Conservation (phyloP, 2,888 invertebrate genomes). For the Frankliniella fusca region DNA sequence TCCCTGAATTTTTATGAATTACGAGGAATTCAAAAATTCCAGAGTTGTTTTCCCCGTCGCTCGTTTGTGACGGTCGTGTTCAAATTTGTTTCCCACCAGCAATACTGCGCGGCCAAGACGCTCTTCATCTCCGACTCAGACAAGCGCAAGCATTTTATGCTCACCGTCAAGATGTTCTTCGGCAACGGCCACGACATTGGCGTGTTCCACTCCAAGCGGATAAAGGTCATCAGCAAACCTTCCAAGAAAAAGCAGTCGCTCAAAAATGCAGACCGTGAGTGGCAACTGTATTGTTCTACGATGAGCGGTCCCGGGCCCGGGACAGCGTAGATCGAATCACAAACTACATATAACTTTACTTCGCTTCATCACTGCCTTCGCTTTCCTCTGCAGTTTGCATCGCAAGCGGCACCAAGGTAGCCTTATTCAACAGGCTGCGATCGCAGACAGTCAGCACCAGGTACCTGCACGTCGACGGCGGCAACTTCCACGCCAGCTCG, state of each 20-base stretch:
- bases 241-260: slow-evolving; percentile 99
- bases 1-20: too few relatives aligned
- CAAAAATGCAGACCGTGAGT: slow-evolving; percentile 84
- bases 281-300: not conserved
- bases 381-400: slow-evolving; percentile 65
- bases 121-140: slow-evolving; percentile 98
- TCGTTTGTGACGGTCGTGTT: too few relatives aligned
- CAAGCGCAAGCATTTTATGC: slow-evolving; percentile 98
- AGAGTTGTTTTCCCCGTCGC: too few relatives aligned
- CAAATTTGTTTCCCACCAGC: slow-evolving; percentile 55
- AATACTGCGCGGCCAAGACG: slow-evolving; percentile 99
- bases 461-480: slow-evolving; percentile 97
- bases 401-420: slow-evolving; percentile 98
- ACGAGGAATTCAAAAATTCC: too few relatives aligned
- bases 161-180: slow-evolving; percentile 98
- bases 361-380: not conserved
- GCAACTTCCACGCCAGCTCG: slow-evolving; percentile 97
- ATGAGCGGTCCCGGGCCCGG: not conserved
- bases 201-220: slow-evolving; percentile 96
- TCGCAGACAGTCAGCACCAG: slow-evolving; percentile 98
- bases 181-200: slow-evolving; percentile 98
- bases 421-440: slow-evolving; percentile 93
- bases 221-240: slow-evolving; percentile 99
- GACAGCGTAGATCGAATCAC: not conserved
- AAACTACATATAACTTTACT: not conserved